Evolutionary conservation across 2,888 invertebrate species (phyloP), one percentile per base, ranked within the genome.

Genomic region (Hypsopygia costalis): DNA sequence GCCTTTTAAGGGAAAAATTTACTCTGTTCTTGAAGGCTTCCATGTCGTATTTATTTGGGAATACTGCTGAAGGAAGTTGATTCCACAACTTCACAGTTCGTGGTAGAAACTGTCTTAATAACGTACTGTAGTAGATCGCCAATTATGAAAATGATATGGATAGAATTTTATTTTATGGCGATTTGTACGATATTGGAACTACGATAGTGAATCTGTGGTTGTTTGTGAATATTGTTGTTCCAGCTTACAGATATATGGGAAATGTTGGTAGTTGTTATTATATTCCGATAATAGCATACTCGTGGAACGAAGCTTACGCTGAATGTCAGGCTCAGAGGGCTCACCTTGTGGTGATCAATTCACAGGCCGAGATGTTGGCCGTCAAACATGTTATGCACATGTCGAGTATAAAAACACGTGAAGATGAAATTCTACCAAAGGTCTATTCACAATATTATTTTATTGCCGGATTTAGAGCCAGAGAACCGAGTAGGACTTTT

Each of bases 301-400:
- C 73, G 0, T 85, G 85, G 85, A 69, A 76, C 38, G 58, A 76
- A 39, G 81, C 81, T 0, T 76, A 69, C 29, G 62, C 60, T 0
- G 74, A 77, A 30, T 85, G 83, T 43, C 55, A 51, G 1, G 63
- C 67, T 0, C 67, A 80, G 30, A 69, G 69, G 0, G 64, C 75
- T 0, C 79, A 82, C 32, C 56, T 85, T 3, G 61, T 72, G 6
- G 62, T 81, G 2, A 32, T 81, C 1, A 81, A 78, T 57, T 81
- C 81, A 0, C 55, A 63, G 11, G 47, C 58, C 0, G 83, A 83
- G 46, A 58, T 57, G 1, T 52, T 56, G 0, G 57, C 54, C 0
- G 51, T 82, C 0, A 47, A 55, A 22, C 51, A 63, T 9, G 9
- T 81, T 1, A 62, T 70, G 1, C n/a, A n/a, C n/a, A n/a, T n/a